phyloP scores from a whole-genome alignment of 2,113 vertebrate species.

The Jacana jacana region DNA sequence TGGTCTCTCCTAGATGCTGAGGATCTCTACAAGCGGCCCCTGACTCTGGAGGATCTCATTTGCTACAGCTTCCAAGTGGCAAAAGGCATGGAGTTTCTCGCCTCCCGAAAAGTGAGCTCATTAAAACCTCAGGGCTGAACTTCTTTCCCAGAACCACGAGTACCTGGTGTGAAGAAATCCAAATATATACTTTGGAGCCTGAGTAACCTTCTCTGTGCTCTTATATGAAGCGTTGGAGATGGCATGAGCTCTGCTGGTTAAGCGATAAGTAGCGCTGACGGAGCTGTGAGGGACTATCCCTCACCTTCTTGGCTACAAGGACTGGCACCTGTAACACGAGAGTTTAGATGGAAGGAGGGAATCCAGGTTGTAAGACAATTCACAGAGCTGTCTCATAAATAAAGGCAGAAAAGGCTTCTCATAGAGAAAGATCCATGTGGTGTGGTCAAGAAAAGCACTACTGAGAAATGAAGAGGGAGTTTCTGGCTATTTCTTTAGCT shows the following conservation, averaged over 20 bases:
- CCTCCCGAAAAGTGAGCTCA: conserved; percentile 88
- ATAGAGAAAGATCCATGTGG: not conserved
- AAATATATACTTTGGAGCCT: not conserved
- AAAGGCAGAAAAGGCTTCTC: not conserved
- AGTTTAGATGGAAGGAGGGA: not conserved
- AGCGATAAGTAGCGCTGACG: not conserved
- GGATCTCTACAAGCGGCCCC: conserved; percentile 87
- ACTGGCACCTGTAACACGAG: not conserved
- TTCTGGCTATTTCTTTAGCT: not conserved
- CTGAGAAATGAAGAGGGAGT: not conserved
- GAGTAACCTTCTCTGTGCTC: not conserved
- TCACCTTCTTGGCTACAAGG: not conserved
- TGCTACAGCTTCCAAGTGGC: conserved; percentile 96
- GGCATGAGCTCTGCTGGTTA: not conserved
- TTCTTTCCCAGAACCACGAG: not conserved
- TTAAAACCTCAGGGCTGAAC: not conserved
- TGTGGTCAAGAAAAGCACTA: not conserved
- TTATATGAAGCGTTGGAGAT: not conserved
- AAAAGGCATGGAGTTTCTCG: conserved; percentile 95
- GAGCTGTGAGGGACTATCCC: not conserved
- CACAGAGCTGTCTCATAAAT: not conserved
- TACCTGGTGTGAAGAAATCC: not conserved
- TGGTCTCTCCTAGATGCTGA: conserved; percentile 81
- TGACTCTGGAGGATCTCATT: conserved; percentile 92
- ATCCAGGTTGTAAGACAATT: not conserved